Conservation (phyloP, 2,888 invertebrate species). For the Drosophila cognata region DNA sequence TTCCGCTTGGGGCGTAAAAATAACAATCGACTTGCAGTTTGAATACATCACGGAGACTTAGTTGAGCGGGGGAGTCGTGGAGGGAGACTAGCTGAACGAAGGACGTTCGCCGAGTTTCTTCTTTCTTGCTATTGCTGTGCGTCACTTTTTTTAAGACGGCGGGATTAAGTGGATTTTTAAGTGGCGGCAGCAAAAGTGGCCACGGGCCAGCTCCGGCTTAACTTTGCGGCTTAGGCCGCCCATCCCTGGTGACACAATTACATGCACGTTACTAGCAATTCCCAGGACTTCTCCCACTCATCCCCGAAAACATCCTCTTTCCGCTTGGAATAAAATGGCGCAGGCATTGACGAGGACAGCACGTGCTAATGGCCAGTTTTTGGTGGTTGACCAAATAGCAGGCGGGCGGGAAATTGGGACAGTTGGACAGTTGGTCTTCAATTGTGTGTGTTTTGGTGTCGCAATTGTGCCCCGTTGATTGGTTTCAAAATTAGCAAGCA, state of each 20-base stretch:
- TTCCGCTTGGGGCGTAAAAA: conserved; percentile 77
- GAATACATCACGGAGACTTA: conserved; percentile 64
- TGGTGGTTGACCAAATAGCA: conserved; percentile 31
- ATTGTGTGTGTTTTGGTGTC: conserved; percentile 1
- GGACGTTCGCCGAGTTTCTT: conserved; percentile 30
- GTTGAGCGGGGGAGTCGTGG: not conserved
- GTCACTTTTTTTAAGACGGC: conserved; percentile 56
- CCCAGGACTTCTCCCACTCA: not conserved
- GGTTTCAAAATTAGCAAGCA: conserved; percentile 53
- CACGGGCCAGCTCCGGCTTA: conserved; percentile 67
- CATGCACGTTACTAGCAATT: conserved; percentile 63
- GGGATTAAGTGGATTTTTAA: conserved; percentile 79
- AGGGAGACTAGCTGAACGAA: not conserved
- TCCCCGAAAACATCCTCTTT: conserved; percentile 3
- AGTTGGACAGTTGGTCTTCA: conserved; percentile 23
- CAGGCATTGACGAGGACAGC: conserved; percentile 72
- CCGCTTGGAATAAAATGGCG: conserved; percentile 49
- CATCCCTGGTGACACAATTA: conserved; percentile 73
- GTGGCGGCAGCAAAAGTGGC: conserved; percentile 78
- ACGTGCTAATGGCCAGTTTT: conserved; percentile 74
- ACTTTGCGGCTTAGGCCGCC: conserved; percentile 54
- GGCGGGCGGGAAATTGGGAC: conserved; percentile 6
- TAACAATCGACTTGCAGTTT: conserved; percentile 80
- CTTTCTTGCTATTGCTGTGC: conserved; percentile 30
- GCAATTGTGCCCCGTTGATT: conserved; percentile 41